Base-by-base conservation (phyloP, 53 echinoderm and acorn worm species). In the Paracentrotus lividus region DNA sequence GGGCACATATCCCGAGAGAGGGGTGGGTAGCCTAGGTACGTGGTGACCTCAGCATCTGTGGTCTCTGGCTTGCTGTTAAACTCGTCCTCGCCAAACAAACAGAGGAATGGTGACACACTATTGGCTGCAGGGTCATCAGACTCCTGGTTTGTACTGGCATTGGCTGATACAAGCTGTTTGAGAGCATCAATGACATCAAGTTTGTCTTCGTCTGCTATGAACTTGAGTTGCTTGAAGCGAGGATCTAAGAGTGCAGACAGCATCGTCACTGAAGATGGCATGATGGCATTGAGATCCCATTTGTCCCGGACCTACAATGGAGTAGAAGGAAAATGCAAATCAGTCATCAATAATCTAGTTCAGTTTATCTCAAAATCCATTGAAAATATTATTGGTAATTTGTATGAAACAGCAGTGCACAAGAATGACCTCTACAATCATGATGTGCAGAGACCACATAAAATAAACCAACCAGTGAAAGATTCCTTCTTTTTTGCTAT, bases 161-260 rank as follows among this genome's bases (percentile, higher is more conserved):
- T 91, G 27, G 91, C 91, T 4, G 76, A 20, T 36, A 91, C 91
- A 15, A 91, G 91, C 49, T 91, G 91, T 27, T 91, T 91, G 34
- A 91, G 76, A 18, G 91, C 91, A 75, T 91, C 91, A 29, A 91
- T 91, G 76, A 91, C 91, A 75, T 91, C 91, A 33, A 91, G 31
- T 75, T 91, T 91, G n/a, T 91, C 91, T 20, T 91, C 91, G 45
- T 91, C 91, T 32, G 91, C 91, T 21, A 91, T 91, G 77, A 91
- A 91, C 76, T 91, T 91, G 75, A 91, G 91, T 51, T 91, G 91
- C 91, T 91, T 91, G 55, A 91, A 91, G 76, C 91, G 91, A 9
- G 91, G 91, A n/a, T 91, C 91, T 16, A 91, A 65, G 23, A 91
- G 91, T 15, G 91, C 72, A 5, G 91, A 91, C 31, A 91, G 76